Evolutionary conservation across 2,888 invertebrate species (phyloP).

Genomic region (Gerris lacustris): DNA sequence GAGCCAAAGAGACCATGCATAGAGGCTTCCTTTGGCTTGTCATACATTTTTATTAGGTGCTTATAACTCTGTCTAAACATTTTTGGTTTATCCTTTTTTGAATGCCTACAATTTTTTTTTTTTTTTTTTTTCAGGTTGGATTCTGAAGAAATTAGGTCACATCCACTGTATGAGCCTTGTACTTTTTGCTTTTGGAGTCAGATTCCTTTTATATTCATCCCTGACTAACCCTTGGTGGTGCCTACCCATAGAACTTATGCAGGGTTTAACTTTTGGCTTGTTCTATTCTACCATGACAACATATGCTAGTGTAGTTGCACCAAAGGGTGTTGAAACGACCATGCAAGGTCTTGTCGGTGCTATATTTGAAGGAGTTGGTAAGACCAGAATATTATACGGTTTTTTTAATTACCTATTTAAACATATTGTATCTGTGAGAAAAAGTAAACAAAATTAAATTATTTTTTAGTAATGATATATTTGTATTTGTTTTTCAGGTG

Average conservation of each 20-base stretch:
- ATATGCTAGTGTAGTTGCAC: conserved; percentile 71
- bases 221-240: conserved; percentile 71
- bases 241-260: conserved; percentile 70
- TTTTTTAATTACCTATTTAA: background rate
- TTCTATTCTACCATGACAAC: conserved; percentile 81
- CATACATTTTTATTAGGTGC: too few species aligned
- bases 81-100: too few species aligned
- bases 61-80: too few species aligned
- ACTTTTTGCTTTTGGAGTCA: conserved; percentile 61
- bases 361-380: conserved; percentile 70
- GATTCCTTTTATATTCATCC: conserved; percentile 70
- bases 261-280: conserved; percentile 79
- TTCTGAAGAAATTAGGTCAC: conserved; percentile 69
- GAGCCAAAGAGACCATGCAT: too few species aligned
- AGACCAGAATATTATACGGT: conserved; percentile 17
- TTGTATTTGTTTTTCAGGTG: conserved; percentile 39
- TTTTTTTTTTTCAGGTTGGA: conserved; percentile 43
- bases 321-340: conserved; percentile 73
- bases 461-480: too few species aligned
- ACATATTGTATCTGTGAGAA: too few species aligned
- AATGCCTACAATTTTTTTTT: conserved; percentile 1
- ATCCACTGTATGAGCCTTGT: conserved; percentile 72
- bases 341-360: conserved; percentile 79
- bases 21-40: too few species aligned
- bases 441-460: too few species aligned